Conservation (phyloP, 2,797 vertebrate genomes). For the Enteromius viviparus region DNA sequence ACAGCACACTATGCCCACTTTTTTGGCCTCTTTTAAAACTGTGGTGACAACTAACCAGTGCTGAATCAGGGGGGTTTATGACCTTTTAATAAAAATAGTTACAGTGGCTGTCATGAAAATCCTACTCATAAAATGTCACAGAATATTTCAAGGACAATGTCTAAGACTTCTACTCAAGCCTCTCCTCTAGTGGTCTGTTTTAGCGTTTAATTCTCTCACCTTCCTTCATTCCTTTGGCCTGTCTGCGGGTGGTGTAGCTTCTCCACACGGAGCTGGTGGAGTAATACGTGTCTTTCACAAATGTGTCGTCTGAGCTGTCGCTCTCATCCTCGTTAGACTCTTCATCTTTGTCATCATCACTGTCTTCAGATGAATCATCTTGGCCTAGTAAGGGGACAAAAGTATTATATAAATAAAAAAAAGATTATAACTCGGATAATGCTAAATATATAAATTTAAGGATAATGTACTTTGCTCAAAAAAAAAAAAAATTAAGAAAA, state of each 20-base stretch:
- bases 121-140: not conserved
- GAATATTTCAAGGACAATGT: too few relatives aligned
- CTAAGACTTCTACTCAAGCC: not conserved
- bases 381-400: slow-evolving; percentile 66
- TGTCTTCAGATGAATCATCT: slow-evolving; percentile 73
- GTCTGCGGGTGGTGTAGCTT: slow-evolving; percentile 93
- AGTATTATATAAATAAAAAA: not conserved
- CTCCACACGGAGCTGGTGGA: slow-evolving; percentile 91
- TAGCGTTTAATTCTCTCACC: slow-evolving; percentile 65
- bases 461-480: not conserved
- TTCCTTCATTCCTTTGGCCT: slow-evolving; percentile 91
- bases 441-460: not conserved
- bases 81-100: not conserved
- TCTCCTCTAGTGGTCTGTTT: not conserved
- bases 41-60: too few relatives aligned
- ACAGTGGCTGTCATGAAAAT: not conserved
- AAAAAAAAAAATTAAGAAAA: not conserved
- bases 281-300: slow-evolving; percentile 90
- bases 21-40: too few relatives aligned
- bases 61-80: too few relatives aligned
- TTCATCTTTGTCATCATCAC: slow-evolving; percentile 75
- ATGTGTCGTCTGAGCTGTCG: slow-evolving; percentile 94
- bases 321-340: slow-evolving; percentile 90
- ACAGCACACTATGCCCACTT: too few relatives aligned
- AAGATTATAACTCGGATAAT: not conserved